Conservation (phyloP, 2,888 invertebrate genomes). For the Mylabris sibirica region DNA sequence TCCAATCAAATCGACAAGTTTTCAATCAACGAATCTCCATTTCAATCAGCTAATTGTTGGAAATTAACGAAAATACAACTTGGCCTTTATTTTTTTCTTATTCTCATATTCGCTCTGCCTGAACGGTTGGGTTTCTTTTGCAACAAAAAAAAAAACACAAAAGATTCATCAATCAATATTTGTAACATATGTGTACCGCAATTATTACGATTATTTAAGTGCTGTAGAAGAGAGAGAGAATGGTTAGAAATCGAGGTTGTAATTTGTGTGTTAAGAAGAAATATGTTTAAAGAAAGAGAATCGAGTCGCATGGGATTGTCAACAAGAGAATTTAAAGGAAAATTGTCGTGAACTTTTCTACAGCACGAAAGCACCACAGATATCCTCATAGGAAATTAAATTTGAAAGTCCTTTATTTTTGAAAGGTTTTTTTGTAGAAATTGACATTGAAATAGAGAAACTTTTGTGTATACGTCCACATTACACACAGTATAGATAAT, state of each 20-base stretch:
- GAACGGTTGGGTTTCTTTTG: too few species aligned
- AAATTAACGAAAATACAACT: neutral
- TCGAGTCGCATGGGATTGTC: neutral
- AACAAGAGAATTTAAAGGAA: neutral
- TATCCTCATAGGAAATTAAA: conserved; percentile 10
- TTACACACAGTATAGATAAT: neutral
- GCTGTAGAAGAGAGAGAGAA: neutral
- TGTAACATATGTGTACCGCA: neutral
- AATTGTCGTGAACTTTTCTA: neutral
- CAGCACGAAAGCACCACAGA: neutral
- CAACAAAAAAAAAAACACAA: neutral
- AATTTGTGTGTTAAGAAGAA: neutral
- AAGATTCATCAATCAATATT: neutral
- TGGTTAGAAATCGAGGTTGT: conserved; percentile 10
- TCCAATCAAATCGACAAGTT: conserved; percentile 15
- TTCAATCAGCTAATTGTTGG: neutral
- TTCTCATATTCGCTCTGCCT: too few species aligned
- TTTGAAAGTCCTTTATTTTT: neutral
- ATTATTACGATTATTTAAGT: neutral
- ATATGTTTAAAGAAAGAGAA: conserved; percentile 2
- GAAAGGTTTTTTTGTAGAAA: neutral
- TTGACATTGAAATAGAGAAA: neutral
- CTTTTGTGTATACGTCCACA: neutral
- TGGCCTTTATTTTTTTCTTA: neutral
- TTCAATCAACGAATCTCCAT: neutral